Percentiles rank a stretch among this genome's conserved stretches.
These are phyloP conservation scores for Ciconia nigra DNA, from an alignment of 2,797 vertebrate genomes.

Conservation along the genomic window DNA sequence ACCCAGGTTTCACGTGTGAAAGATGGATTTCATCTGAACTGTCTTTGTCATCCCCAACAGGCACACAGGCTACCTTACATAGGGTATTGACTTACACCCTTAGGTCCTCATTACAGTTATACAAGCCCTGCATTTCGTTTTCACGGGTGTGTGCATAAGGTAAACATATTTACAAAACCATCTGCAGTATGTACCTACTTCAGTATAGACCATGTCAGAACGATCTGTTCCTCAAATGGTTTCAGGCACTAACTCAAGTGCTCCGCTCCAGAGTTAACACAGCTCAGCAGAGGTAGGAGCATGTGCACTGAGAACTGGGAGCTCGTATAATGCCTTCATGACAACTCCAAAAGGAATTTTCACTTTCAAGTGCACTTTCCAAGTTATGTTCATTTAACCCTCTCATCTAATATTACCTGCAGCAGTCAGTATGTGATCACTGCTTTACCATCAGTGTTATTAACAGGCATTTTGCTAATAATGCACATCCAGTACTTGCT, in stretches of 20 bases:
- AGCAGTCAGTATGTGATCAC: neutral
- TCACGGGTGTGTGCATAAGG: neutral
- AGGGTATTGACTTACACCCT: fast-evolving
- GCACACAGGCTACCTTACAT: neutral
- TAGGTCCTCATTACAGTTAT: neutral
- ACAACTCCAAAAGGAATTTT: slow-evolving; percentile 16
- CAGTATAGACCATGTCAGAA: neutral
- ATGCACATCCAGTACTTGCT: neutral
- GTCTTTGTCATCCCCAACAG: neutral
- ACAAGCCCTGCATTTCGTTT: neutral
- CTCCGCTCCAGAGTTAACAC: neutral
- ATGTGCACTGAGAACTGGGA: neutral
- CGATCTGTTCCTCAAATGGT: neutral
- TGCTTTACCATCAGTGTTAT: neutral
- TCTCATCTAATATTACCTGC: neutral
- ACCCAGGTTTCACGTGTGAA: neutral
- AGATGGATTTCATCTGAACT: neutral
- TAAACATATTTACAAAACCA: neutral
- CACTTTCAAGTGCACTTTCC: neutral
- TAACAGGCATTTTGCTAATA: neutral
- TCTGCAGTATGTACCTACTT: neutral
- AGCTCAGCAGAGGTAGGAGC: neutral
- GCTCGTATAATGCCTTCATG: neutral
- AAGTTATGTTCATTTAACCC: neutral
- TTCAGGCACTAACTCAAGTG: neutral